Base-by-base conservation (phyloP, 2,888 invertebrate species). In the Campopleginae sp. region DNA sequence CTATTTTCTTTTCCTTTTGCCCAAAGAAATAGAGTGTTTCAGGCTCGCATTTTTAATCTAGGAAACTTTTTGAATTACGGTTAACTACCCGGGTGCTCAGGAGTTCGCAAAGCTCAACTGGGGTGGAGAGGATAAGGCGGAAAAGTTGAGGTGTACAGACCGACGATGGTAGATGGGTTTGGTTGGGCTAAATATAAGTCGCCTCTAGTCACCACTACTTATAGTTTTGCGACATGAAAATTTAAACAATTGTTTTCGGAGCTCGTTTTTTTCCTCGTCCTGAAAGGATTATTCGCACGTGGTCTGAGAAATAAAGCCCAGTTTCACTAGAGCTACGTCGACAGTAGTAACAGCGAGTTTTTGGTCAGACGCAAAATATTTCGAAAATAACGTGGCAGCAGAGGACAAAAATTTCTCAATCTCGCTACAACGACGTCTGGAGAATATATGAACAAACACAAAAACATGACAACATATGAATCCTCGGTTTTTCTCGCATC, bases 31-130 rank as follows among this genome's bases (percentile, higher is more conserved):
- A 75, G 82, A 87, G 80, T 85, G 88, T 88, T 71, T 86, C 87
- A 82, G 87, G 65, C 78, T 88, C 87, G 88, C 89, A 92, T 90
- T 92, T 92, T 92, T 92, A 92, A 91, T 91, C 90, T 89, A 85
- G 82, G 88, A 86, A 92, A 92, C 89, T 92, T 92, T 91, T 89
- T 90, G 90, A 92, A 92, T 92, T 91, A 92, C 89, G 89, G 82
- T 88, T 87, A 76, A 85, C 78, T 85, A 72, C 85, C 58, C 71
- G 66, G 68, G 76, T 66, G 79, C 51, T 82, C 48, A 58, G 79
- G 76, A 85, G 74, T 85, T 80, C 51, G 61, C 51, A 66, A 74
- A 82, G 65, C 71, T 46, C 82, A 65, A 51, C 63, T 74, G 68
- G 44, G 31, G 14, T 42, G 12, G 17, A n/a, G 68, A 48, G 8